phyloP scores from a whole-genome alignment of 2,113 vertebrate genomes.

The Xyrauchen texanus region DNA sequence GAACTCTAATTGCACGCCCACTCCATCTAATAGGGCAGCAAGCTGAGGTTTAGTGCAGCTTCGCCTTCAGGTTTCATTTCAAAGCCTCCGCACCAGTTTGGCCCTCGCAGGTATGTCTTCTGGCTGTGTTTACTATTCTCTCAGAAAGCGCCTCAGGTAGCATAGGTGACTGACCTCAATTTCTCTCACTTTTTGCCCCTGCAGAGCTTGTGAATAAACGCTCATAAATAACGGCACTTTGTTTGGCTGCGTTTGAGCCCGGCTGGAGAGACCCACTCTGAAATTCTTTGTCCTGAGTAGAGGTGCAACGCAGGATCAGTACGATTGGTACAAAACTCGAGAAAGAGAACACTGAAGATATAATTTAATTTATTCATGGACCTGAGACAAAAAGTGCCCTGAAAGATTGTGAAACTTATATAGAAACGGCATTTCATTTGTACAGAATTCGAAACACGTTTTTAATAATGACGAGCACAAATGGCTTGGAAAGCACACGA shows the following conservation, averaged over 20 bases:
- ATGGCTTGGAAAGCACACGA: no score
- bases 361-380: slow-evolving; percentile 5
- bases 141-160: slow-evolving; percentile 24
- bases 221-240: slow-evolving; percentile 51
- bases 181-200: slow-evolving; percentile 57
- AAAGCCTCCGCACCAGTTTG: slow-evolving; percentile 23
- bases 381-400: background rate
- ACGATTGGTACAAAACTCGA: background rate
- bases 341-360: background rate
- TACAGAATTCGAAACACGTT: no score
- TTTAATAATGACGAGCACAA: no score
- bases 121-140: slow-evolving; percentile 46
- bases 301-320: background rate
- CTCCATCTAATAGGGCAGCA: slow-evolving; percentile 16
- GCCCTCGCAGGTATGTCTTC: slow-evolving; percentile 34
- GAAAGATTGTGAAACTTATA: background rate
- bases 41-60: slow-evolving; percentile 37
- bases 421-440: background rate
- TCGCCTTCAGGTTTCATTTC: slow-evolving; percentile 44
- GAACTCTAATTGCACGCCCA: slow-evolving; percentile 49
- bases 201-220: slow-evolving; percentile 57
- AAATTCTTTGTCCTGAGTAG: slow-evolving; percentile 8
- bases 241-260: slow-evolving; percentile 4
- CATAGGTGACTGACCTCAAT: slow-evolving; percentile 62
- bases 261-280: background rate